Base-by-base conservation (phyloP, 2,888 invertebrate species). In the Noctua fimbriata region DNA sequence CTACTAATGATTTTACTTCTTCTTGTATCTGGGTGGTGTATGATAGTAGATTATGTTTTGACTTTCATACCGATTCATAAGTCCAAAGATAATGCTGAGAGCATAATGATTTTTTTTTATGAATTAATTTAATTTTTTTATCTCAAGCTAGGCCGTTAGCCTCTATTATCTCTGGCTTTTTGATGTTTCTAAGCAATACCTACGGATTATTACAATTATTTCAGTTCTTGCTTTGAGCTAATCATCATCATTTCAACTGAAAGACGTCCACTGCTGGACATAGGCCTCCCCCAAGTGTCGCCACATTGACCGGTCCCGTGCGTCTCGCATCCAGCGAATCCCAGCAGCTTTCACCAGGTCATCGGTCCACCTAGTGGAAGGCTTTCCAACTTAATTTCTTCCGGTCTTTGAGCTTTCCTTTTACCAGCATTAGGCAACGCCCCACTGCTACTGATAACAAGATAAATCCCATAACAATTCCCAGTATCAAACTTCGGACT, bases 121-220 rank as follows among this genome's bases (percentile, higher is more conserved):
- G 32, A 81, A 81, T 81, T 76, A 36, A 70, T 24, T 81, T 28
- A 36, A 70, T n/a, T 81, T 24, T 0, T 49, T 75, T 81, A 81
- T 81, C 82, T 70, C 4, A 65, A 58, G 7, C 18, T 58, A n/a
- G 65, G 55, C n/a, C 69, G 2, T 74, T 81, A 49, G 47, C 81
- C 69, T 81, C 58, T 6, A 36, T 18, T 66, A 66, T 81, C 10
- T 69, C 32, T n/a, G 10, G 6, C 16, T 47, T 81, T 69, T 81
- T 36, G n/a, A 49, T 78, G 44, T 28, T 49, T 69, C 67, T 58
- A 36, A 52, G 32, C 9, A 52, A 55, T 44, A 44, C 10, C 6
- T 52, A 58, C 21, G 32, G 5, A 65, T 49, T 18, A 14, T 41
- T 12, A 5, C 44, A 16, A 18, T 55, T 18, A 69, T 12, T 18